Evolutionary conservation across 2,113 vertebrate genomes (phyloP), one percentile per base, ranked within the genome.

Genomic region (Etheostoma spectabile): DNA sequence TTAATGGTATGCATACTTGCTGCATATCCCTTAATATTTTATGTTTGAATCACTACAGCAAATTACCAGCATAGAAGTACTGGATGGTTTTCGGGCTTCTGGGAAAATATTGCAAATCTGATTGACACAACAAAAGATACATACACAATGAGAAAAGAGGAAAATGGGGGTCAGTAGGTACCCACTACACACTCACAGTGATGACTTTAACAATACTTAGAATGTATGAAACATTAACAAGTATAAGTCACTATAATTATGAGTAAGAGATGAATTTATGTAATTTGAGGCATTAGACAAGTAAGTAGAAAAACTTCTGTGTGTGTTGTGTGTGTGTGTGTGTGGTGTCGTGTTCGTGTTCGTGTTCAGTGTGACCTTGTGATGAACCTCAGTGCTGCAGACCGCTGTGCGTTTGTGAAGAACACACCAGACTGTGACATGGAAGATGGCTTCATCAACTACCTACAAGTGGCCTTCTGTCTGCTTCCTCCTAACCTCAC

Each of bases 361-460:
- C 77, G 18, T 57, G 7, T 77, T 52, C 84, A 99, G 98, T 99
- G 98, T 64, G 94, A 95, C 57, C 69, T 79, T 0, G 97, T 99
- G 78, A 94, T 96, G 91, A 81, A 90, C 65, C 79, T 86, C 77
- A 97, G 95, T 35, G 84, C 76, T 30, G 92, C 94, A 0, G 88
- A 95, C 10, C 96, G 97, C 85, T 99, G 98, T 67, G 21, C 27
- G 12, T 99, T 99, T 60, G 56, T 99, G 90, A 94, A 67, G 84
- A 94, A 67, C 87, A 99, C 95, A 2, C 89, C 95, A 0, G 97
- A 99, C 95, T 99, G 98, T 90, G n/a, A 8, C 14, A 80, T 86
- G 52, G 92, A 89, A n/a, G 93, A 95, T 0, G 96, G 98, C 51
- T 99, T 97, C 91, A 91, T 99, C 67, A 86, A 96, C 92, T 99